These are phyloP conservation scores for Rostratula benghalensis DNA, from an alignment of 2,113 vertebrate genomes.

Conservation along the genomic window DNA sequence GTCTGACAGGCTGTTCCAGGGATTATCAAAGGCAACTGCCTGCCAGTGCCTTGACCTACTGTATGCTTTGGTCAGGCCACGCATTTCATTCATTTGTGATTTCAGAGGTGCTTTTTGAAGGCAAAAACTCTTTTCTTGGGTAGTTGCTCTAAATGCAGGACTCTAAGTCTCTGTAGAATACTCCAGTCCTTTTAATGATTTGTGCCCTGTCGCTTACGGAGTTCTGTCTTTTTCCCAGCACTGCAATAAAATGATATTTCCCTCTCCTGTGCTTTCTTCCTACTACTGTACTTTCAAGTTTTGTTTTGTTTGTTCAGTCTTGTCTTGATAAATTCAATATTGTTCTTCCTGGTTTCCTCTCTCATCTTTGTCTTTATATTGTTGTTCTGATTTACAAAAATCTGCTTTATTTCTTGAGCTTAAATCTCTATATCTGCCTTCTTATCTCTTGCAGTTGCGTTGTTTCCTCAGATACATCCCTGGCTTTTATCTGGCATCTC, in stretches of 20 bases:
- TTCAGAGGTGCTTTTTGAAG: slow-evolving; percentile 63
- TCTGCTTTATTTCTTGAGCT: slow-evolving; percentile 16
- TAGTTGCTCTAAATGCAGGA: slow-evolving; percentile 45
- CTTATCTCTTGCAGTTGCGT: slow-evolving; percentile 38
- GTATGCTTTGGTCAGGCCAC: slow-evolving; percentile 40
- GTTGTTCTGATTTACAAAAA: slow-evolving; percentile 40
- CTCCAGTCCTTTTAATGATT: slow-evolving; percentile 59
- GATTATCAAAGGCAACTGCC: slow-evolving; percentile 56
- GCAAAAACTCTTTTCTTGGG: slow-evolving; percentile 31
- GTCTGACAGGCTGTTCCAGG: slow-evolving; percentile 52
- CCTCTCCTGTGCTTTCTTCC: slow-evolving; percentile 29
- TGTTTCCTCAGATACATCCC: slow-evolving; percentile 11
- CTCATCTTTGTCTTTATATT: slow-evolving; percentile 5
- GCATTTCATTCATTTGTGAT: slow-evolving; percentile 56
- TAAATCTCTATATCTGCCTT: background rate
- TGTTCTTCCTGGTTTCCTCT: slow-evolving; percentile 26
- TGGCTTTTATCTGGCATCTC: slow-evolving; percentile 48
- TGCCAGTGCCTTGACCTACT: slow-evolving; percentile 55
- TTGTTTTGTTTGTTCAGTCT: slow-evolving; percentile 26
- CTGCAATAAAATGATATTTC: slow-evolving; percentile 17
- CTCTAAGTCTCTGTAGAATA: slow-evolving; percentile 63
- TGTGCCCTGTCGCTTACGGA: slow-evolving; percentile 36
- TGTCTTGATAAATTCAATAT: slow-evolving; percentile 40
- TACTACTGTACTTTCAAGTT: slow-evolving; percentile 30
- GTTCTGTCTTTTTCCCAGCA: slow-evolving; percentile 19